These are phyloP conservation scores for Pipistrellus kuhlii DNA, from an alignment of 2,797 vertebrate genomes.

Conservation along the genomic window DNA sequence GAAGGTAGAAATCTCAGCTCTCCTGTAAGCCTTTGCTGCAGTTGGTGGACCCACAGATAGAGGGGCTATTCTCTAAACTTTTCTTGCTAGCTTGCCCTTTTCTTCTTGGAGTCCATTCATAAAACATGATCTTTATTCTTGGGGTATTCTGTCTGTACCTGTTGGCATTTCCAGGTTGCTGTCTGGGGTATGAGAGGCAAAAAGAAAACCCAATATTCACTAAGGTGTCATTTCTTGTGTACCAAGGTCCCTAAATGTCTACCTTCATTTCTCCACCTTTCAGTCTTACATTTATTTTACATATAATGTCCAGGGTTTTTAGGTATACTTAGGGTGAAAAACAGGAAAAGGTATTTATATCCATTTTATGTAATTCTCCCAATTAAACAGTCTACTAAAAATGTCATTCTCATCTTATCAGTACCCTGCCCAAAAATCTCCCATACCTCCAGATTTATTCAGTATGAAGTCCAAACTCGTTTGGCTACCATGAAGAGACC, in stretches of 20 bases:
- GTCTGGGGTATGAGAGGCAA: background rate
- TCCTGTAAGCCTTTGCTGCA: background rate
- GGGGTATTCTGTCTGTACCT: background rate
- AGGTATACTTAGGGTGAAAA: background rate
- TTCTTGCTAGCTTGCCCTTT: background rate
- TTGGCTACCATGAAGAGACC: background rate
- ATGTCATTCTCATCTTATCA: slow-evolving; percentile 19
- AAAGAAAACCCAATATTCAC: background rate
- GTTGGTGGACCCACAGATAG: background rate
- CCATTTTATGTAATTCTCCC: slow-evolving; percentile 6
- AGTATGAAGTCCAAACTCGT: background rate
- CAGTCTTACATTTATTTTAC: background rate
- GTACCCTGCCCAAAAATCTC: background rate
- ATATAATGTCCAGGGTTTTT: background rate
- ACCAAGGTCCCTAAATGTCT: background rate
- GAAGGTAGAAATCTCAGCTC: background rate
- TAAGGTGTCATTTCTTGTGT: background rate
- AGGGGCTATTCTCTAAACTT: background rate
- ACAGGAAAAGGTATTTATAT: background rate
- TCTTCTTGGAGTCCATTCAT: background rate
- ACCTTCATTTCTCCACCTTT: slow-evolving; percentile 12
- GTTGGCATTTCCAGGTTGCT: slow-evolving; percentile 4
- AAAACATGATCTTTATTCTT: background rate
- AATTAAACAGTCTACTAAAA: slow-evolving; percentile 18
- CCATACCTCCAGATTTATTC: background rate